phyloP scores from a whole-genome alignment of 2,113 vertebrate species.

The Amblyornis subalaris region DNA sequence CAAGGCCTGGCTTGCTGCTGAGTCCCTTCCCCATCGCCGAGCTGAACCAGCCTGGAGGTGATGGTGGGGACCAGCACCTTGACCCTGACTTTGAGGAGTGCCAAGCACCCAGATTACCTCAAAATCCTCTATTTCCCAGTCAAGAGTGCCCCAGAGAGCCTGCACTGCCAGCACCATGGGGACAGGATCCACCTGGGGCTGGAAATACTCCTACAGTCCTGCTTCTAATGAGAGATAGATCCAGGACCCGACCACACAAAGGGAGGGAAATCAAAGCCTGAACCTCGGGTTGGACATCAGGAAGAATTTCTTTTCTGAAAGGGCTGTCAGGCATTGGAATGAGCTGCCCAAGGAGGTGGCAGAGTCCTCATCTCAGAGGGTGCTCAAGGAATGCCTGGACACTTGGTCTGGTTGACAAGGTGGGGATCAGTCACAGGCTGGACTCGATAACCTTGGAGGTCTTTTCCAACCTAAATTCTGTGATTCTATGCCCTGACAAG shows the following conservation, averaged over 20 bases:
- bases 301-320: background rate
- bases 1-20: background rate
- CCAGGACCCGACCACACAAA: fast-evolving
- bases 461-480: background rate
- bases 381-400: background rate
- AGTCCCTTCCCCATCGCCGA: fast-evolving
- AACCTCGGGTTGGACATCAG: background rate
- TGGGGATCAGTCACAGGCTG: background rate
- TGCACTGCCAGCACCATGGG: fast-evolving
- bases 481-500: background rate
- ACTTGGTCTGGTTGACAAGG: background rate
- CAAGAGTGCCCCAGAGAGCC: background rate
- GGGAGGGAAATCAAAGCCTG: background rate
- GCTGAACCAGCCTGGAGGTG: background rate
- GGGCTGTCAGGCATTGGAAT: background rate
- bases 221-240: fast-evolving
- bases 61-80: background rate
- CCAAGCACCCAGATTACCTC: background rate
- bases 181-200: background rate
- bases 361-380: background rate
- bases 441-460: background rate
- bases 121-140: background rate
- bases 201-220: background rate
- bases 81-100: background rate
- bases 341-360: background rate